These are phyloP conservation scores for Lutjanus campechanus DNA, from an alignment of 2,797 vertebrate genomes.

Conservation along the genomic window DNA sequence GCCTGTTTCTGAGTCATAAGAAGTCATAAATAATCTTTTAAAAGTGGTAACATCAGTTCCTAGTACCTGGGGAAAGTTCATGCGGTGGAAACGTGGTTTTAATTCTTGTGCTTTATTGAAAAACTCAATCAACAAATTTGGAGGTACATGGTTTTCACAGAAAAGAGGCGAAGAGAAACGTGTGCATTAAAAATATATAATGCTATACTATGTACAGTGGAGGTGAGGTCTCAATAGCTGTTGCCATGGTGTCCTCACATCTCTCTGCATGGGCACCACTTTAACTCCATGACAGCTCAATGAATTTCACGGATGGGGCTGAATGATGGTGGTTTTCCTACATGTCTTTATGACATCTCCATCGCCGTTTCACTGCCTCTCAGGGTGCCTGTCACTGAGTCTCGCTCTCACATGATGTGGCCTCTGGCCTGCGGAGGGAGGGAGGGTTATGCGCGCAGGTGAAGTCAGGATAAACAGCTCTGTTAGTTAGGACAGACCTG, in stretches of 20 bases:
- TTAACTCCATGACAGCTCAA: constrained; percentile 6
- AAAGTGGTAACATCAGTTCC: no score
- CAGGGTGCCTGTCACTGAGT: constrained; percentile 19
- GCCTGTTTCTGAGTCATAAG: no score
- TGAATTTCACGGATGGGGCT: background rate
- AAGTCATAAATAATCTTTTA: no score
- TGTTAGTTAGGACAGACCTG: constrained; percentile 40
- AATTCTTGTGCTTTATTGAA: no score
- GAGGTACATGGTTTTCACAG: constrained; percentile 2
- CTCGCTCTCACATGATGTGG: constrained; percentile 16
- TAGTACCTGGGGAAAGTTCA: no score
- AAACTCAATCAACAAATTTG: background rate
- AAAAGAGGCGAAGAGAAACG: no score
- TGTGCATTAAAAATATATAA: no score
- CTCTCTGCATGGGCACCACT: background rate
- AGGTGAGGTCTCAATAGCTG: background rate
- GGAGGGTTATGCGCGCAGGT: constrained; percentile 44
- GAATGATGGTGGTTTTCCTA: background rate
- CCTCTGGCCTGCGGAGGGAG: constrained; percentile 18
- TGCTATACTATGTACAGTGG: background rate
- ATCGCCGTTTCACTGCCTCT: constrained; percentile 1
- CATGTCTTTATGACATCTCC: constrained; percentile 31
- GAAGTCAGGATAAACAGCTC: constrained; percentile 45
- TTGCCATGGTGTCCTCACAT: constrained; percentile 3
- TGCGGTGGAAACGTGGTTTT: no score